A percentile compares a stretch with the other conserved stretches of the same genome.
phyloP scores from a whole-genome alignment of 1,140 invertebrate genomes.

The Polypedilum pembai region DNA sequence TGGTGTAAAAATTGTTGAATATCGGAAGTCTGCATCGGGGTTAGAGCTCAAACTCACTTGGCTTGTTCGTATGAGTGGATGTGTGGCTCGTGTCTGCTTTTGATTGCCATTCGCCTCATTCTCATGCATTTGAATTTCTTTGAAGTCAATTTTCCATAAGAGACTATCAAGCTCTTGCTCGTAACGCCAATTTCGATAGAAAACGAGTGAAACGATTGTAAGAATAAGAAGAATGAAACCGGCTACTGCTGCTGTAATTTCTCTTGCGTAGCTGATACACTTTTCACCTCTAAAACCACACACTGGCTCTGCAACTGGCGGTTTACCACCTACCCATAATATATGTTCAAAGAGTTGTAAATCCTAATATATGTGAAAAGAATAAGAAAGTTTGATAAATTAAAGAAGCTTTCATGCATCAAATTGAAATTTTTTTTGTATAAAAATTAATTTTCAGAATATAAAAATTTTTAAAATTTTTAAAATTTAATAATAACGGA shows the following conservation, averaged over 20 bases:
- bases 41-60: slow-evolving; percentile 81
- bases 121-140: slow-evolving; percentile 68
- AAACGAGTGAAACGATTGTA: slow-evolving; percentile 56
- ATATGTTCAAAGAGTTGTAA: slow-evolving; percentile 59
- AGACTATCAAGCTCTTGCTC: slow-evolving; percentile 90
- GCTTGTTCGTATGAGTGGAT: slow-evolving; percentile 65
- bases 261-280: slow-evolving; percentile 78
- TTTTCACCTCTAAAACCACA: slow-evolving; percentile 90
- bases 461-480: no score
- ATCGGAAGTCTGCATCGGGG: slow-evolving; percentile 74
- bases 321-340: slow-evolving; percentile 64
- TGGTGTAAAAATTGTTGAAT: slow-evolving; percentile 78
- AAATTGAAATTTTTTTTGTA: no score
- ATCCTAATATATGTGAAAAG: slow-evolving; percentile 48
- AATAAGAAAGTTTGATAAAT: slow-evolving; percentile 32
- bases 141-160: slow-evolving; percentile 92
- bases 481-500: background rate
- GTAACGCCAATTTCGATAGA: slow-evolving; percentile 87
- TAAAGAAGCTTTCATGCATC: slow-evolving; percentile 26
- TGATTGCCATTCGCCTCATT: slow-evolving; percentile 37
- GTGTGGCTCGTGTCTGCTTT: slow-evolving; percentile 47
- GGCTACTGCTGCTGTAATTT: slow-evolving; percentile 70
- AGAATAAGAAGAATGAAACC: slow-evolving; percentile 66
- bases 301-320: slow-evolving; percentile 76
- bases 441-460: no score